Conservation (phyloP, 2,113 vertebrate species). For the Ageneiosus marmoratus region DNA sequence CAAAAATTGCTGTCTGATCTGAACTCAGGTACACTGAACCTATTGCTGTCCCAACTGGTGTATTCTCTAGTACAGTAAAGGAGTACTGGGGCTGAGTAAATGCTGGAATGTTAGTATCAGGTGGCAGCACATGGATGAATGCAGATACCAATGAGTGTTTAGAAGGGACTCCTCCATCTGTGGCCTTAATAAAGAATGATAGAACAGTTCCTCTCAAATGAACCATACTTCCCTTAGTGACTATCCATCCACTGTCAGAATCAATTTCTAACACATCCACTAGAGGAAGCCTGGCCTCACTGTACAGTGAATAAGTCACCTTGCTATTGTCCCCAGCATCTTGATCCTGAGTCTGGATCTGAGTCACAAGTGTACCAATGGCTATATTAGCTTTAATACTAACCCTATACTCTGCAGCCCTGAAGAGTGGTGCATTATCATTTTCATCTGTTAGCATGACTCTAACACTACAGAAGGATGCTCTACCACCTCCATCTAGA, state of each 20-base stretch:
- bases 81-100: slow-evolving; percentile 95
- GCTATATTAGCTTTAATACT: slow-evolving; percentile 93
- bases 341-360: slow-evolving; percentile 89
- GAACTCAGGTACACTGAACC: slow-evolving; percentile 84
- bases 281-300: slow-evolving; percentile 86
- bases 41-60: slow-evolving; percentile 81
- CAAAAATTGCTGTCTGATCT: slow-evolving; percentile 77
- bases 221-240: slow-evolving; percentile 89
- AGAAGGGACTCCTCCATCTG: slow-evolving; percentile 85
- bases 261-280: slow-evolving; percentile 93
- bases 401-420: slow-evolving; percentile 87
- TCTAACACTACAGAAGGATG: slow-evolving; percentile 87
- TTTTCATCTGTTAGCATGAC: slow-evolving; percentile 93
- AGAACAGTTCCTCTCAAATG: slow-evolving; percentile 88
- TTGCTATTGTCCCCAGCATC: slow-evolving; percentile 88
- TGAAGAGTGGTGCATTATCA: slow-evolving; percentile 90
- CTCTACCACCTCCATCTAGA: slow-evolving; percentile 90
- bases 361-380: slow-evolving; percentile 89
- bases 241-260: slow-evolving; percentile 96
- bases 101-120: slow-evolving; percentile 83
- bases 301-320: slow-evolving; percentile 92
- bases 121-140: slow-evolving; percentile 90
- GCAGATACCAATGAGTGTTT: slow-evolving; percentile 93
- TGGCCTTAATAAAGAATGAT: slow-evolving; percentile 96
- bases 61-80: slow-evolving; percentile 87